Base-by-base conservation (phyloP, 2,797 vertebrate genomes). In the Trematomus bernacchii region DNA sequence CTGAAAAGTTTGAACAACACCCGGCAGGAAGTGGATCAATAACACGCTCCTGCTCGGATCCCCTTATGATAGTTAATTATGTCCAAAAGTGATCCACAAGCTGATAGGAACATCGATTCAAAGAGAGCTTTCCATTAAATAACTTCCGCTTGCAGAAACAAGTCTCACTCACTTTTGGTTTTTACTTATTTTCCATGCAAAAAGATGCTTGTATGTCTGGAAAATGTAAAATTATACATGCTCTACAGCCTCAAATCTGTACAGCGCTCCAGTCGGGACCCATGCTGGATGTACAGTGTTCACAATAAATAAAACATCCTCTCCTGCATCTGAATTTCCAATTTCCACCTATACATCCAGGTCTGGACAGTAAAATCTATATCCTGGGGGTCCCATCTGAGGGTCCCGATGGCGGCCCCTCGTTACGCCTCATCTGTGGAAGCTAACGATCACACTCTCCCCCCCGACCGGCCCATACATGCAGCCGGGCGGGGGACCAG, bases 281-380 rank as follows among this genome's bases (percentile, higher is more conserved):
- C 15, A 19, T 6, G 8, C 71, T 53, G n/a, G 59, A 18, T 43
- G 3, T 52, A 21, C 10, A 21, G 3, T n/a, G 10, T 8, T 23
- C 15, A 33, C 11, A 44, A 62, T 85, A 66, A 89, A 87, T 85
- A 85, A 89, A 86, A 75, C 68, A 87, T 84, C 16, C 48, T 58
- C 54, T 19, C 16, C 62, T 44, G 21, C 54, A 72, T 84, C 74
- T 82, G 23, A 86, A 86, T 73, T 71, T 57, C 14, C 42, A 59
- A 63, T 86, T 79, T 73, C 44, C 76, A 74, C n/a, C 76, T 74
- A 37, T 40, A 76, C 62, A 67, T 63, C 12, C 71, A 60, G 9
- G 55, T 47, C 33, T 18, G 58, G 44, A n/a, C 27, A 0, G 42
- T 46, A 13, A 52, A 50, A 84, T 84, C 79, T 13, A 65, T 74